Conservation (phyloP, 2,113 vertebrate genomes). For the Puma concolor region DNA sequence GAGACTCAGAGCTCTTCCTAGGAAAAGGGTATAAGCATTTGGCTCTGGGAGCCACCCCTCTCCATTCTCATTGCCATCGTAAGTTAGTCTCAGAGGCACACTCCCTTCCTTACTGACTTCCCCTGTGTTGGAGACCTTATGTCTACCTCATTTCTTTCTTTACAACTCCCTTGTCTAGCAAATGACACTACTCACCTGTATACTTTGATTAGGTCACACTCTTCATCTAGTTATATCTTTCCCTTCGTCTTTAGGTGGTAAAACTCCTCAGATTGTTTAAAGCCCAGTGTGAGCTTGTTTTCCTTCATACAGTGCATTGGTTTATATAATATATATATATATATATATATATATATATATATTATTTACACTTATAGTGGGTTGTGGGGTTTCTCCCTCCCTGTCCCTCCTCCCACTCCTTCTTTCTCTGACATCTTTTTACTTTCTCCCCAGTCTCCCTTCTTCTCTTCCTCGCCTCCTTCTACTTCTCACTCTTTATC, state of each 20-base stretch:
- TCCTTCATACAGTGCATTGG: neutral
- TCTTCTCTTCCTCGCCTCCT: neutral
- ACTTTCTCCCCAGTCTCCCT: fast-evolving
- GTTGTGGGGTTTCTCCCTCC: neutral
- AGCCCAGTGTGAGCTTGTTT: neutral
- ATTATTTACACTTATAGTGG: neutral
- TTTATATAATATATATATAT: neutral
- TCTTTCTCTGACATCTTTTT: neutral
- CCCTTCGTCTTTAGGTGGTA: neutral
- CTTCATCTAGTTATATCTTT: neutral
- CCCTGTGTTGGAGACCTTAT: neutral
- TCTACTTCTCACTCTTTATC: neutral
- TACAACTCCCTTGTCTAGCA: neutral
- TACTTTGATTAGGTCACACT: neutral
- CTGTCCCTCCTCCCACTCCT: neutral
- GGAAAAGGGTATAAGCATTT: neutral
- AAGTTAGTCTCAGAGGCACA: neutral
- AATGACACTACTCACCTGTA: neutral
- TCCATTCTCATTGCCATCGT: neutral
- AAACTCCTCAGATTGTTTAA: neutral
- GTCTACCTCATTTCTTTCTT: neutral
- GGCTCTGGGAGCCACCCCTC: neutral
- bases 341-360: fast-evolving
- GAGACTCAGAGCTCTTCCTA: neutral
- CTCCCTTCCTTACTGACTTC: neutral